Evolutionary conservation across 2,888 invertebrate species (phyloP), one percentile per base, ranked within the genome.

Genomic region (Zele albiditarsus): DNA sequence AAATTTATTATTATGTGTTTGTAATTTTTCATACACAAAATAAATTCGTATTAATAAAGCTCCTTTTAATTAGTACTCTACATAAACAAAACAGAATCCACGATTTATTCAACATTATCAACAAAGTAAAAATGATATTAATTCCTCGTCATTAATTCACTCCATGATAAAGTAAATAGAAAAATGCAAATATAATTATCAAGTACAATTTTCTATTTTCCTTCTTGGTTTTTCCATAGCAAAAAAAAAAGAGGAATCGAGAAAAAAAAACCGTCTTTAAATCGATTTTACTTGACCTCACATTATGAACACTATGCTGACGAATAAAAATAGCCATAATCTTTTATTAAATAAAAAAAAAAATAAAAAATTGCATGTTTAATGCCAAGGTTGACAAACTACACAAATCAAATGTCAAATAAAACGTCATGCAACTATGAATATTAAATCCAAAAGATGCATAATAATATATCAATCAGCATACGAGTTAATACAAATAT

Each of bases 331-430:
- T 46, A 46, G 46, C 46, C n/a, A n/a, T 46, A 46, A 46, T 46
- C 46, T n/a, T 46, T 14, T n/a, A 46, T 46, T 16, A 2, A 2
- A 46, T n/a, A 46, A 46, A 38, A 38, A 38, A 12, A 38, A 38
- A 38, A 8, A 12, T 16, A 12, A 63, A 63, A 63, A 33, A 62
- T 60, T 6, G 33, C 20, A 63, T 63, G 31, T 63, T 63, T 63
- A 33, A 63, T 28, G 63, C 33, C 63, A 63, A 63, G 63, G 63
- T 33, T 63, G 33, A 31, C 31, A 33, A 63, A 33, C 20, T 20
- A 63, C 16, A 46, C 46, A 46, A 46, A 46, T 46, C 46, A 46
- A 46, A 46, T 46, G 46, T 46, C 46, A 46, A 46, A 46, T 46
- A 46, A 46, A 46, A 46, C 46, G 46, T 46, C 46, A 46, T 46